Conservation (phyloP, 1,140 invertebrate genomes). For the Brachionus calyciflorus region DNA sequence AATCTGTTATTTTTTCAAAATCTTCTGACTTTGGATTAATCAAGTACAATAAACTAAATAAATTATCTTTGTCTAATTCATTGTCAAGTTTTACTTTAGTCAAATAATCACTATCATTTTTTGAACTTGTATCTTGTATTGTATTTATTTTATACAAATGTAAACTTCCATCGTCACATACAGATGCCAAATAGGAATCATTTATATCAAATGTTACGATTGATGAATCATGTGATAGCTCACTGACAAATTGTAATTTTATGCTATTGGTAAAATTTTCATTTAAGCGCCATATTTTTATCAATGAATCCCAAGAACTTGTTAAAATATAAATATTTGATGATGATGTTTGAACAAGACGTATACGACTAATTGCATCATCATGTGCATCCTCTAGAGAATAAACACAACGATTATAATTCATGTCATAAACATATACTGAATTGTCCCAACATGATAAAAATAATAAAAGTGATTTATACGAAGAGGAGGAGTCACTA, state of each 20-base stretch:
- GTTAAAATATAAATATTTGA: neutral
- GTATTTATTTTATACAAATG: neutral
- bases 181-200: neutral
- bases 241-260: neutral
- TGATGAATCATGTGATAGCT: constrained; percentile 26
- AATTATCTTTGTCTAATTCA: neutral
- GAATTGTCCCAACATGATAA: constrained; percentile 44
- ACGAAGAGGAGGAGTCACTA: neutral
- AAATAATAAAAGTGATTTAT: neutral
- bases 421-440: constrained; percentile 32
- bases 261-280: neutral
- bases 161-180: constrained; percentile 15
- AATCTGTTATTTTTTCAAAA: constrained; percentile 19
- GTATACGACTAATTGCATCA: constrained; percentile 9
- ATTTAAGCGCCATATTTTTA: constrained; percentile 37
- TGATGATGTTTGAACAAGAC: neutral
- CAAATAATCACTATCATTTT: neutral
- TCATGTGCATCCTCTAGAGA: neutral
- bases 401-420: constrained; percentile 38
- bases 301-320: constrained; percentile 40
- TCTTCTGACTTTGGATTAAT: neutral
- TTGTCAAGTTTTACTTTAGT: neutral
- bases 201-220: constrained; percentile 15
- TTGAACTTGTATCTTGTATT: too few relatives aligned
- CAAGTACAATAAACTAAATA: neutral